phyloP scores from a whole-genome alignment of 2,113 vertebrate genomes.

The Peromyscus polionotus region DNA sequence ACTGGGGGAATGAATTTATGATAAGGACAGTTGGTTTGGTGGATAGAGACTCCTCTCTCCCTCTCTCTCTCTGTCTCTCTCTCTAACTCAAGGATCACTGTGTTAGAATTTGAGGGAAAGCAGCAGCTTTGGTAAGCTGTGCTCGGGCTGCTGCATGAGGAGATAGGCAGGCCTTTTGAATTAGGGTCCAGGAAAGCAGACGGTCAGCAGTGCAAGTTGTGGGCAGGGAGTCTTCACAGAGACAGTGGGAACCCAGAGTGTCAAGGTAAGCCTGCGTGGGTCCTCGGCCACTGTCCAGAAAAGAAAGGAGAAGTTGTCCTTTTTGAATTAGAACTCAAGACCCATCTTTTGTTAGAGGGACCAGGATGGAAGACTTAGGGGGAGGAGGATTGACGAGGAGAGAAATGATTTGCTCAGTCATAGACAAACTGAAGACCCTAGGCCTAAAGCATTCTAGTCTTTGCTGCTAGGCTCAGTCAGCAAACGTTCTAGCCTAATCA shows the following conservation, averaged over 20 bases:
- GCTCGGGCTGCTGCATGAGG: neutral
- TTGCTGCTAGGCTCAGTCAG: constrained; percentile 17
- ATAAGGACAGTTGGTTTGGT: constrained; percentile 9
- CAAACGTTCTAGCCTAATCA: neutral
- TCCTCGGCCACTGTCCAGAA: neutral
- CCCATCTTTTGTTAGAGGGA: neutral
- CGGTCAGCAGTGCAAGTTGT: neutral
- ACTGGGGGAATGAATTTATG: neutral
- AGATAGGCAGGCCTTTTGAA: neutral
- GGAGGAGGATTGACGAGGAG: neutral
- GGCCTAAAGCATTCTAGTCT: neutral
- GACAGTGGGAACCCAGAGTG: neutral
- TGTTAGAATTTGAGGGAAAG: neutral
- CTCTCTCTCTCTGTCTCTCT: too few species aligned
- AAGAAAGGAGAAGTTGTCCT: neutral
- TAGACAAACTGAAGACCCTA: neutral
- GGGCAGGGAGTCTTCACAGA: neutral
- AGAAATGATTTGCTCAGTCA: neutral
- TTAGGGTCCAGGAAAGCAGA: neutral
- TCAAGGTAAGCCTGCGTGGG: neutral
- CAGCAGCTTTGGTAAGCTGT: neutral
- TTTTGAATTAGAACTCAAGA: neutral
- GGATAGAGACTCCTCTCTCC: too few species aligned
- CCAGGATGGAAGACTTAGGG: neutral
- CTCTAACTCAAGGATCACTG: neutral